Base-by-base conservation (phyloP, 2,797 vertebrate species). In the Apogon talboti region DNA sequence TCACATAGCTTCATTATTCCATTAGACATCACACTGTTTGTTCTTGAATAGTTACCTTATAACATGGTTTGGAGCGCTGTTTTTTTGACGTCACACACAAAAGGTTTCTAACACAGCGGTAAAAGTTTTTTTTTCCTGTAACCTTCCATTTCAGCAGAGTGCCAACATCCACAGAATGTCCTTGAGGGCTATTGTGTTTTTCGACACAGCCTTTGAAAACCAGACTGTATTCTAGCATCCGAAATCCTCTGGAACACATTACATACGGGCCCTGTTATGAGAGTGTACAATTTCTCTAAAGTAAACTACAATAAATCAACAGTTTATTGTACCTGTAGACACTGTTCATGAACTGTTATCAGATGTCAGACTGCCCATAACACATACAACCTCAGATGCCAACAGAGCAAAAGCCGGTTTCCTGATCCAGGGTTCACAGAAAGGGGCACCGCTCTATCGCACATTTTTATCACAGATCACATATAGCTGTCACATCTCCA, bases 161-260 rank as follows among this genome's bases (percentile, higher is more conserved):
- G 46, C 72, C 65, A 61, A 11, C 45, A 18, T 47, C 61, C 72
- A 30, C 73, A 71, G 50, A 60, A 74, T 28, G 50, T 72, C 71
- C 79, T 71, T 38, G 41, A 21, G 62, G 71, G 28, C 77, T 58
- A 16, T n/a, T 57, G 56, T 59, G 65, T 45, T 80, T 66, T 63
- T 74, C 69, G 64, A 72, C 77, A 53, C 46, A 11, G 70, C 59
- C 61, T 81, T 74, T 74, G 71, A 86, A 74, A 30, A 47, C 59
- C 16, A 52, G 33, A 18, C 57, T 59, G 21, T 38, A 24, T 54
- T 74, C 66, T 18, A 11, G 33, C 14, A 52, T 71, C 35, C 64
- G n/a, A 11, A 14, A 43, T 61, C 28, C 71, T 64, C 47, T 48
- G 11, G 11, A 49, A 76, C 33, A 51, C 48, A 18, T 52, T 48